A percentile compares a stretch with the other conserved stretches of the same genome.
phyloP scores from a whole-genome alignment of 2,113 vertebrate species.

The Tichodroma muraria region DNA sequence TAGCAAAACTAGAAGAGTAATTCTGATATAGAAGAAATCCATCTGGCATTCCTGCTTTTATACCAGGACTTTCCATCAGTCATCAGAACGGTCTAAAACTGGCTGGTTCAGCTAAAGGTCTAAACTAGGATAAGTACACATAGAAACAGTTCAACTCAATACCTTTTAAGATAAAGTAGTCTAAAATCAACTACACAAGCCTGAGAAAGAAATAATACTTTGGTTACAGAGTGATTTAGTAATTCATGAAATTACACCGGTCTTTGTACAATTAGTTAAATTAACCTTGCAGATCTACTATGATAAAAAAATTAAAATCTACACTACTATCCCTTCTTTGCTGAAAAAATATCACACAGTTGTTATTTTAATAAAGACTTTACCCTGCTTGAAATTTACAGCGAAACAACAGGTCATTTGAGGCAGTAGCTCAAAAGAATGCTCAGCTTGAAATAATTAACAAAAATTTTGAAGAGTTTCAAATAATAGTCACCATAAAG shows the following conservation, averaged over 20 bases:
- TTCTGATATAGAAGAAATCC: neutral
- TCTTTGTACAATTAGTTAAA: neutral
- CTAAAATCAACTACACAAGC: neutral
- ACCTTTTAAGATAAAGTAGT: neutral
- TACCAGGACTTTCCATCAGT: neutral
- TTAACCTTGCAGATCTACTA: neutral
- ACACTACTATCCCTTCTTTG: neutral
- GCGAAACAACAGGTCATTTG: neutral
- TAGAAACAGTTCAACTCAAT: neutral
- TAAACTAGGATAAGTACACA: neutral
- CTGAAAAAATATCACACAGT: neutral
- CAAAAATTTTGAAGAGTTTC: neutral
- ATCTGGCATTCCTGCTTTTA: neutral
- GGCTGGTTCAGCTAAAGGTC: neutral
- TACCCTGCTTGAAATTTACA: neutral
- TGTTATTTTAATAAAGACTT: neutral
- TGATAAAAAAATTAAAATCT: neutral
- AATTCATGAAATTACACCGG: neutral
- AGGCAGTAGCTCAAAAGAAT: neutral
- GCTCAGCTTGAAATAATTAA: slow-evolving; percentile 6
- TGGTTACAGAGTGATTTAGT: neutral
- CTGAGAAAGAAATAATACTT: neutral
- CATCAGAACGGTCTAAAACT: neutral
- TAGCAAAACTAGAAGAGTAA: neutral
- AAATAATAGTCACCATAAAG: neutral